Base-by-base conservation (phyloP, 2,797 vertebrate genomes). In the Cephalopachus bancanus region DNA sequence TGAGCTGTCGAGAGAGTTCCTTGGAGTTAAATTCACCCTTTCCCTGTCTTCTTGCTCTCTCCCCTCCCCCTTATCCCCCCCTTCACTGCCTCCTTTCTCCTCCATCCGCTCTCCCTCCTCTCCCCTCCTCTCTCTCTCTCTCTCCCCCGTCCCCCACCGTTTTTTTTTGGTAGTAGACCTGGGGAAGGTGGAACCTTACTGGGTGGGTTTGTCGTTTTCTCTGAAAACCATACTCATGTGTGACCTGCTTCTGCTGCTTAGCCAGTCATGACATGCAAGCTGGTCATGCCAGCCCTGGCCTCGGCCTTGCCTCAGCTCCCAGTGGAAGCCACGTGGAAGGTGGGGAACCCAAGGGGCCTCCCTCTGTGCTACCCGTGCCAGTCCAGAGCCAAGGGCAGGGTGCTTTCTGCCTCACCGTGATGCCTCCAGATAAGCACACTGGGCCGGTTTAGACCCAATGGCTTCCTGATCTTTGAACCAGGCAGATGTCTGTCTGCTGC, bases 1-100 rank as follows among this genome's bases (percentile, higher is more conserved):
- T 98, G 83, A 98, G 16, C 24, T 51, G 81, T 71, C 59, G 89
- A 51, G 79, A 86, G 76, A 96, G 84, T 75, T 94, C 84, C 86
- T 62, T 80, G 97, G 79, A 83, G 91, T 19, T 37, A 37, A 37
- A 37, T 37, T 37, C n/a, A 37, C 72, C 55, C 76, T 85, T 60
- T 59, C 53, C 5, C 30, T 26, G 22, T 60, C 30, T 37, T 33
- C 44, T 44, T 8, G 37, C 22, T n/a, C 74, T 30, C 17, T 4
- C 22, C 8, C 7, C 7, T 1, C 7, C 2, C 33, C 8, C 7
- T 26, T 10, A 19, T 24, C 30, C 3, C 37, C 15, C 22, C 30
- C 51, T 15, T n/a, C 51, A 11, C 28, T 2, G 26, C 5, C 26
- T 24, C 3, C 15, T 30, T 10, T n/a, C 1, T n/a, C 20, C 64